phyloP scores from a whole-genome alignment of 2,113 vertebrate species.

The Seriola quinqueradiata region DNA sequence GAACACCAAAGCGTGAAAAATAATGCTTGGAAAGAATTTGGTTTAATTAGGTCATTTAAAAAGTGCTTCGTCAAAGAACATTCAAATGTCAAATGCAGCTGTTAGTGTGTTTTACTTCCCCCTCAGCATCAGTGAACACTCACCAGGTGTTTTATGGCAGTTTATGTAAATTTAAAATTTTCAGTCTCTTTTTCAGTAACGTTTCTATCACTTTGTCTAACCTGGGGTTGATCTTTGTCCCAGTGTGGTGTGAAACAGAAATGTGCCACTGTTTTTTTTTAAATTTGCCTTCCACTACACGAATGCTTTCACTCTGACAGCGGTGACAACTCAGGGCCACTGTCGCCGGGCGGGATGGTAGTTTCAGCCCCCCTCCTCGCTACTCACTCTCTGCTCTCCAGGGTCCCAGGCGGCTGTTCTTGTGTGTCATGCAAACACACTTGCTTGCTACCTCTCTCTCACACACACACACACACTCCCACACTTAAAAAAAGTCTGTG shows the following conservation, averaged over 20 bases:
- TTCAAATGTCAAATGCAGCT: constrained; percentile 12
- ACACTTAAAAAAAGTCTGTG: background rate
- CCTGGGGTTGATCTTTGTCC: background rate
- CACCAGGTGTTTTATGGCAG: constrained; percentile 33
- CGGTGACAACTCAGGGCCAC: constrained; percentile 58
- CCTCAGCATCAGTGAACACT: background rate
- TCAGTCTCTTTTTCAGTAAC: constrained; percentile 51
- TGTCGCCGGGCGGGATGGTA: constrained; percentile 36
- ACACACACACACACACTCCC: background rate
- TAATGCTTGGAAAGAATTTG: background rate
- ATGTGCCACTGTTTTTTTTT: constrained; percentile 17
- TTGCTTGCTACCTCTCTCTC: constrained; percentile 14
- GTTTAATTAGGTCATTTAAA: background rate
- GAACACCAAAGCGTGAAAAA: background rate
- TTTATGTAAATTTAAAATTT: constrained; percentile 57
- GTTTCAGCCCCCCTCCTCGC: constrained; percentile 41
- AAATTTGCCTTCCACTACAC: background rate
- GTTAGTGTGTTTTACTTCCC: background rate
- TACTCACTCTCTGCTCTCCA: constrained; percentile 39
- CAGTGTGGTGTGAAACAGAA: constrained; percentile 50
- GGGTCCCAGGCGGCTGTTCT: constrained; percentile 55
- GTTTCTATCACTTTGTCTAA: background rate
- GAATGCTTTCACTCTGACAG: constrained; percentile 48
- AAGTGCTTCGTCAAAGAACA: background rate
- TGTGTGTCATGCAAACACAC: constrained; percentile 49